A percentile compares a stretch with the other conserved stretches of the same genome.
These are phyloP conservation scores for Lytechinus pictus DNA, from an alignment of 35 echinoderm and acorn worm species.

Conservation along the genomic window DNA sequence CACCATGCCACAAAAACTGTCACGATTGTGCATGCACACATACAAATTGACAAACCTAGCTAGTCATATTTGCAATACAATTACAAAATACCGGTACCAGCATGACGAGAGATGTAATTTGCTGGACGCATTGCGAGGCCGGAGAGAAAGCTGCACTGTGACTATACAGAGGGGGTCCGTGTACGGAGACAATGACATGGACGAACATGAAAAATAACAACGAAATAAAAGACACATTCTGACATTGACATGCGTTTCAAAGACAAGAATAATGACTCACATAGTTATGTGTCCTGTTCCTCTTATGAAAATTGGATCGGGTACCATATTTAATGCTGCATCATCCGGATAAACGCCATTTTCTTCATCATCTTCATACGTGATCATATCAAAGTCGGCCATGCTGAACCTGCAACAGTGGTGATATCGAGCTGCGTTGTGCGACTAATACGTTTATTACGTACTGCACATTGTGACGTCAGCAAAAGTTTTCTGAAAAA, in stretches of 20 bases:
- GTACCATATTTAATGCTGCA: slow-evolving; percentile 72
- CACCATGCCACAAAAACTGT: too few species aligned
- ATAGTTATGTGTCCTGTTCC: slow-evolving; percentile 90
- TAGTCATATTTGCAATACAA: too few species aligned
- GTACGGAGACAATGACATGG: not conserved
- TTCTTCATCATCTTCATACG: slow-evolving; percentile 79
- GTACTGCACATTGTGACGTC: slow-evolving; percentile 2
- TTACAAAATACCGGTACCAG: too few species aligned
- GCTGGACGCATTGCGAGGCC: too few species aligned
- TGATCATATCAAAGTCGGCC: slow-evolving; percentile 92
- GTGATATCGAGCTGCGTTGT: not conserved
- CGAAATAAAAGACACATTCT: not conserved
- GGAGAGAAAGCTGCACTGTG: too few species aligned
- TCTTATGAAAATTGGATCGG: slow-evolving; percentile 84
- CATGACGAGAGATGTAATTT: too few species aligned
- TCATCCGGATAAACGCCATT: slow-evolving; percentile 73
- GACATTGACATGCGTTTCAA: not conserved
- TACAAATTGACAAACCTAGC: too few species aligned
- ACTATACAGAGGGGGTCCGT: too few species aligned
- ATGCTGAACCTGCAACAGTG: slow-evolving; percentile 49
- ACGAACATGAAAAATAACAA: slow-evolving; percentile 3
- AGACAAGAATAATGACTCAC: slow-evolving; percentile 59
- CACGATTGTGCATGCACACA: too few species aligned
- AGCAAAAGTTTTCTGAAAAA: not conserved
- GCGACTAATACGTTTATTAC: not conserved